phyloP scores from a whole-genome alignment of 2,113 vertebrate species.

The Daphoenositta chrysoptera region DNA sequence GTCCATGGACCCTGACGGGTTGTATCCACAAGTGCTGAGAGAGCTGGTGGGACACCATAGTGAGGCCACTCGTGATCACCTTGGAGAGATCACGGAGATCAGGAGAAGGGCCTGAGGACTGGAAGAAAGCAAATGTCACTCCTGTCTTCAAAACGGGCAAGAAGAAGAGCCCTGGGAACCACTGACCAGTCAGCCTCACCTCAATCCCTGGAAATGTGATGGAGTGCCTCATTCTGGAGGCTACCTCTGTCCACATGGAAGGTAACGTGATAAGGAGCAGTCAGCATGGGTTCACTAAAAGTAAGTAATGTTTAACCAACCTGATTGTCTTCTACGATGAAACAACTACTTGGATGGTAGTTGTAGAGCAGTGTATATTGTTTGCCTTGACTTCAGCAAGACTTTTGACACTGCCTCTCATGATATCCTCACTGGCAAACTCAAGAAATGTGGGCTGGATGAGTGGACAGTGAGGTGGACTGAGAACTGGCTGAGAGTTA shows the following conservation, averaged over 20 bases:
- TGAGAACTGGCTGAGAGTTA: neutral
- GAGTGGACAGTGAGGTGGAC: neutral
- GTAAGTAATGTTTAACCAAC: neutral
- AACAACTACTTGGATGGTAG: neutral
- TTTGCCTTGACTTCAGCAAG: neutral
- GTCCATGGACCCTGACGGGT: neutral
- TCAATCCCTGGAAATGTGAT: neutral
- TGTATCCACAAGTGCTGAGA: neutral
- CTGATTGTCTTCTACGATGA: neutral
- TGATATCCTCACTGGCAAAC: neutral
- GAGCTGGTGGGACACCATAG: neutral
- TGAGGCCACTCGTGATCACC: neutral
- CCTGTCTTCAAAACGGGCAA: neutral
- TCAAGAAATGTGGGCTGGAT: neutral
- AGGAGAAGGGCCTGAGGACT: neutral
- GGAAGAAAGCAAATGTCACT: neutral
- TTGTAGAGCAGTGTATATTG: neutral
- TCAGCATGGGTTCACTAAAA: neutral
- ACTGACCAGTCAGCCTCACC: neutral
- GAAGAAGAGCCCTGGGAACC: neutral
- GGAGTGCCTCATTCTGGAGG: neutral
- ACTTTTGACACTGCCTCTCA: neutral
- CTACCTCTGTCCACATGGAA: neutral
- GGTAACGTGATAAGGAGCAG: neutral
- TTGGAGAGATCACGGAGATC: neutral